Evolutionary conservation across 2,888 invertebrate genomes (phyloP), one percentile per base, ranked within the genome.

Genomic region (Pterostichus madidus): DNA sequence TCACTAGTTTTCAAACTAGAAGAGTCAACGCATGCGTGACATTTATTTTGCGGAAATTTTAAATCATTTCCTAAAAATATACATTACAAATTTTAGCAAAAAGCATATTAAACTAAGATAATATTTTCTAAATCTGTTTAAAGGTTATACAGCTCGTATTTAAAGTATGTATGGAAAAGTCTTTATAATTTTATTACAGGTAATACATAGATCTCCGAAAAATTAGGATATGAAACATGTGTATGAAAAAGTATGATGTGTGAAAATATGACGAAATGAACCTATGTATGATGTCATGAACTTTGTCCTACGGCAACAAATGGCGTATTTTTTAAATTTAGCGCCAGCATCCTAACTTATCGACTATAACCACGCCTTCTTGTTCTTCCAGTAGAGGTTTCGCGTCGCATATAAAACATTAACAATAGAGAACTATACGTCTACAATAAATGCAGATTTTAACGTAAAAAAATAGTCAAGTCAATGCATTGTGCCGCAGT

Each of bases 281-380:
- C 39, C 8, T 39, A 39, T n/a, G 10, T 8, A 49, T 49, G n/a
- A 49, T 10, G 49, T 49, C 49, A 49, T 49, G n/a, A 8, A 13
- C 5, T 49, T n/a, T 39, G 39, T 39, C 39, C 49, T 49, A 49
- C 49, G 49, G 5, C 39, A 39, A 39, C 8, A 8, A 7, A 49
- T 49, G 49, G 11, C 49, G 49, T 49, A 49, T 49, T 11, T n/a
- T 64, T 64, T 32, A 64, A 64, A 64, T 64, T 64, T 64, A 35
- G 64, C 64, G 64, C 64, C n/a, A 13, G 32, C 59, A 31, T 53
- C 13, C 83, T 83, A 76, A 61, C 64, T 83, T 83, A 83, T 64
- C 83, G 64, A 77, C 77, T 24, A 17, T 49, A 64, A 83, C 83
- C 83, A 83, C 83, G 68, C 83, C 83, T 83, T 83, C 83, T 52